These are phyloP conservation scores for Xanthorhoe spadicearia DNA, from an alignment of 2,888 invertebrate species.

Conservation along the genomic window DNA sequence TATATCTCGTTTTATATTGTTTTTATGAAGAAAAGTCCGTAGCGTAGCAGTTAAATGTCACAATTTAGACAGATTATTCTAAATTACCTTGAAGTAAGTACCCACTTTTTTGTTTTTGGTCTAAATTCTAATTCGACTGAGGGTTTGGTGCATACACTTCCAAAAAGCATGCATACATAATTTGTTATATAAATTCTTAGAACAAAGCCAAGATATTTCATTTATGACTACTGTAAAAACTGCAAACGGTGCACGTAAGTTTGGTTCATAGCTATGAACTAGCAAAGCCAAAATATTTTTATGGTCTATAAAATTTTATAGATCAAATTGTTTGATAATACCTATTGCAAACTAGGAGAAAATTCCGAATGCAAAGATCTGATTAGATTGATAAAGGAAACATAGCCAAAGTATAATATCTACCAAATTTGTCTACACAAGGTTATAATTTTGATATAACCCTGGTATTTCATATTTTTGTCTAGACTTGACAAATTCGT, in stretches of 20 bases:
- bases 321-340: slow-evolving; percentile 13
- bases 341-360: background rate
- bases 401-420: background rate
- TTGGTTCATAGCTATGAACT: slow-evolving; percentile 19
- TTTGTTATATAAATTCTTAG: slow-evolving; percentile 14
- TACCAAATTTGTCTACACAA: too few relatives aligned
- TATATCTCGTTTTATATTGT: too few relatives aligned
- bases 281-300: slow-evolving; percentile 24
- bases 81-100: too few relatives aligned
- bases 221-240: slow-evolving; percentile 27
- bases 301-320: slow-evolving; percentile 22
- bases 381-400: background rate
- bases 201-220: slow-evolving; percentile 24
- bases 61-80: too few relatives aligned
- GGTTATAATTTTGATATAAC: too few relatives aligned
- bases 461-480: too few relatives aligned
- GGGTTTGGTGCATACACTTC: too few relatives aligned
- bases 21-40: too few relatives aligned
- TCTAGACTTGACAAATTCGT: too few relatives aligned
- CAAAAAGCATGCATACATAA: slow-evolving; percentile 3
- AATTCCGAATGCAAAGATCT: background rate
- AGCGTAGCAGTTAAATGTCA: too few relatives aligned
- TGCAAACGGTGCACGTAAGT: slow-evolving; percentile 12
- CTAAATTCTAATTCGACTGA: too few relatives aligned
- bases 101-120: too few relatives aligned